phyloP scores from a whole-genome alignment of 2,888 invertebrate species.

The Nymphalis urticae region DNA sequence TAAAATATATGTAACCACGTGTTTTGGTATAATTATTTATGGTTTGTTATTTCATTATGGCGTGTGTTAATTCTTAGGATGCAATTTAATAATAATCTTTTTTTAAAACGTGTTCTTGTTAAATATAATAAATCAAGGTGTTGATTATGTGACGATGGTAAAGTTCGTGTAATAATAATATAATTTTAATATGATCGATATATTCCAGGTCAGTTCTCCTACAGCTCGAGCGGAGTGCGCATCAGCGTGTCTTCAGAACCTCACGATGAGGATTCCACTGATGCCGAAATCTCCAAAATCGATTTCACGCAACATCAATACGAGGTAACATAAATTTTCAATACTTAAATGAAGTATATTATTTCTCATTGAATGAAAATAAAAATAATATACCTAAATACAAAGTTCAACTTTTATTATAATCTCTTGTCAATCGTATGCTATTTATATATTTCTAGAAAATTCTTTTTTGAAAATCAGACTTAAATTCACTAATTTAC shows the following conservation, averaged over 20 bases:
- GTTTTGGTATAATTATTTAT: not conserved
- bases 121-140: not conserved
- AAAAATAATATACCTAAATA: too few species aligned
- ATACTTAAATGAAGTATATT: not conserved
- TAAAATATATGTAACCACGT: not conserved
- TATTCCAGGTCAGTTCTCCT: conserved; percentile 75
- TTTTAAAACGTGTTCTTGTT: too few species aligned
- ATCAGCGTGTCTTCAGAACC: conserved; percentile 82
- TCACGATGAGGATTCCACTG: conserved; percentile 85
- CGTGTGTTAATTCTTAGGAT: not conserved
- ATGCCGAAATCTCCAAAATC: conserved; percentile 90
- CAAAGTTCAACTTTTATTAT: too few species aligned
- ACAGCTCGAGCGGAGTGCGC: conserved; percentile 78
- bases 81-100: too few species aligned
- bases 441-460: too few species aligned
- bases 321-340: conserved; percentile 53
- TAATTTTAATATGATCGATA: not conserved
- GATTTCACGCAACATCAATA: conserved; percentile 84
- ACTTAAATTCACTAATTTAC: too few species aligned
- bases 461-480: too few species aligned
- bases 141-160: not conserved
- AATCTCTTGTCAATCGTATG: too few species aligned
- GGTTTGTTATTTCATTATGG: not conserved
- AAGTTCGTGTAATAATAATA: not conserved
- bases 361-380: too few species aligned